Conservation (phyloP, 2,888 invertebrate genomes). For the Pycnomerus fuliginosus region DNA sequence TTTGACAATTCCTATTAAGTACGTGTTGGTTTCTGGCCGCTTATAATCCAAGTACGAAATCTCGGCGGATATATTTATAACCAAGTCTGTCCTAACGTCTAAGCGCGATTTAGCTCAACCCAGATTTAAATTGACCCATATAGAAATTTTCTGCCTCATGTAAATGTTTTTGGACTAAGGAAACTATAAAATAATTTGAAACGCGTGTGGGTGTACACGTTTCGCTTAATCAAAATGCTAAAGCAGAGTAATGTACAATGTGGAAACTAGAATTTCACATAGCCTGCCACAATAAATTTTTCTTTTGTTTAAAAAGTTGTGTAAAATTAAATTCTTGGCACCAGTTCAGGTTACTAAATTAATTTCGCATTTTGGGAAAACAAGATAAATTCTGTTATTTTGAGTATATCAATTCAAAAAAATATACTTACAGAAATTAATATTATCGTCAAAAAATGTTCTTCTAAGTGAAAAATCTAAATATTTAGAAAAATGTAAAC, state of each 20-base stretch:
- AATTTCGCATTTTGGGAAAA: constrained; percentile 1
- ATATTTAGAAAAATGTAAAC: too few species aligned
- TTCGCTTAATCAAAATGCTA: too few species aligned
- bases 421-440: neutral
- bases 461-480: too few species aligned
- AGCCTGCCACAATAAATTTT: neutral
- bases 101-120: constrained; percentile 13
- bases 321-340: constrained; percentile 4
- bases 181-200: too few species aligned
- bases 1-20: too few species aligned
- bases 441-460: neutral
- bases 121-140: constrained; percentile 17
- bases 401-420: constrained; percentile 1
- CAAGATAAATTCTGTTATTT: constrained; percentile 2
- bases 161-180: too few species aligned
- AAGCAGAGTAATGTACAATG: too few species aligned
- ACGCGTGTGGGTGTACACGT: too few species aligned
- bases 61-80: constrained; percentile 25
- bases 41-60: constrained; percentile 22
- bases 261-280: too few species aligned
- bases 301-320: neutral
- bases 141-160: constrained; percentile 5
- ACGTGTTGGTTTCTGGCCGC: too few species aligned
- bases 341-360: neutral
- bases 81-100: constrained; percentile 21